Evolutionary conservation across 2,797 vertebrate species (phyloP).

Genomic region (Tiaroga cobitis): DNA sequence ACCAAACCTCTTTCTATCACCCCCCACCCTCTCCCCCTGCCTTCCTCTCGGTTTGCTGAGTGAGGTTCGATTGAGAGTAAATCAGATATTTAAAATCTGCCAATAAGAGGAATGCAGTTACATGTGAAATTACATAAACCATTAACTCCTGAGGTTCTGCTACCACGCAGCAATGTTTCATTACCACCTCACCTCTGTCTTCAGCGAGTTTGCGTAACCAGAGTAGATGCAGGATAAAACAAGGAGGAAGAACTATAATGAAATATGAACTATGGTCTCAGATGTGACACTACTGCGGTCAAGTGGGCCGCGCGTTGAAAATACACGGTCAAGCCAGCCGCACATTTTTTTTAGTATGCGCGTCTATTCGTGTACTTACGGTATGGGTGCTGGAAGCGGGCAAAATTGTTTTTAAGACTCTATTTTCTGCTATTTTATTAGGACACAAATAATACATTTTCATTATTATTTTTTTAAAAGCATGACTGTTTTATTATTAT

Average conservation of each 20-base stretch:
- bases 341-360: too few relatives aligned
- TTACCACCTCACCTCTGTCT: background rate
- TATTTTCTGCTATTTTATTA: too few relatives aligned
- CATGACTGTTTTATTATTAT: too few relatives aligned
- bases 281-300: background rate
- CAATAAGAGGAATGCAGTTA: slow-evolving; percentile 40
- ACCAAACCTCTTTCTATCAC: background rate
- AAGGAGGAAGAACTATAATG: background rate
- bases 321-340: too few relatives aligned
- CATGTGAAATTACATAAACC: slow-evolving; percentile 29
- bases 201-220: background rate
- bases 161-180: slow-evolving; percentile 1
- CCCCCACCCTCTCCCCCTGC: background rate
- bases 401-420: too few relatives aligned
- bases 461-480: too few relatives aligned
- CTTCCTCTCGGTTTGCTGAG: slow-evolving; percentile 24
- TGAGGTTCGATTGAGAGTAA: slow-evolving; percentile 41
- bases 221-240: slow-evolving; percentile 22
- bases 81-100: slow-evolving; percentile 52
- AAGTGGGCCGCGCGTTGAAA: too few relatives aligned
- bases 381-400: too few relatives aligned
- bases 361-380: too few relatives aligned
- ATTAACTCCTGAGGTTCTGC: slow-evolving; percentile 26
- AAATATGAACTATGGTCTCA: slow-evolving; percentile 1
- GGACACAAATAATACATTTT: too few relatives aligned